These are phyloP conservation scores for Parasteatoda lunata DNA, from an alignment of 2,888 invertebrate species.

Conservation along the genomic window DNA sequence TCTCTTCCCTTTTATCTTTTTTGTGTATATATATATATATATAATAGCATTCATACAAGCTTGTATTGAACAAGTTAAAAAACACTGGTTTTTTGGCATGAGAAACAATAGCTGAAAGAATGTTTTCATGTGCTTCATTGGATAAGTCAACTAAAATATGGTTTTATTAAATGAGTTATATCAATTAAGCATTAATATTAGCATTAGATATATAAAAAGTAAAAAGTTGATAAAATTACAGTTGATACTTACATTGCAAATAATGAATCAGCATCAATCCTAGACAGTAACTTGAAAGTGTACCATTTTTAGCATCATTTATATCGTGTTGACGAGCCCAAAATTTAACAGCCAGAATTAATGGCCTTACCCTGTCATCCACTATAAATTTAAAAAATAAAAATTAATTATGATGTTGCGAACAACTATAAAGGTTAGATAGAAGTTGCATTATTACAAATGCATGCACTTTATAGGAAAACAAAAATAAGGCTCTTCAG, in stretches of 20 bases:
- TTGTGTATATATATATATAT: too few relatives aligned
- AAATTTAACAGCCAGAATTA: conserved; percentile 91
- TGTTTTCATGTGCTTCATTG: too few relatives aligned
- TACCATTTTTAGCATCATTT: conserved; percentile 95
- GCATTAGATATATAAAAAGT: too few relatives aligned
- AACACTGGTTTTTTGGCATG: too few relatives aligned
- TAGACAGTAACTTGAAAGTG: conserved; percentile 96
- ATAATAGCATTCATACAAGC: too few relatives aligned
- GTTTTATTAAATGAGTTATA: too few relatives aligned
- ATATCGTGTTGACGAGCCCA: conserved; percentile 97
- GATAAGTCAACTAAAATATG: too few relatives aligned
- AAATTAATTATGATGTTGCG: background rate
- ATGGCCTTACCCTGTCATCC: conserved; percentile 95
- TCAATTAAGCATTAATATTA: too few relatives aligned
- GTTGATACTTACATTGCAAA: conserved; percentile 85
- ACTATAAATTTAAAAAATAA: conserved; percentile 76
- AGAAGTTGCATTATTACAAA: background rate
- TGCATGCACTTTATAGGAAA: background rate
- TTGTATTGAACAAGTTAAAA: too few relatives aligned
- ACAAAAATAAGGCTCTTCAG: background rate
- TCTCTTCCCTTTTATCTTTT: too few relatives aligned
- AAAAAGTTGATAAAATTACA: background rate
- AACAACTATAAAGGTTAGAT: background rate
- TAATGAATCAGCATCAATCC: conserved; percentile 97
- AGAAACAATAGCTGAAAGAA: too few relatives aligned